Base-by-base conservation (phyloP, 2,797 vertebrate species). In the Loriculus beryllinus region DNA sequence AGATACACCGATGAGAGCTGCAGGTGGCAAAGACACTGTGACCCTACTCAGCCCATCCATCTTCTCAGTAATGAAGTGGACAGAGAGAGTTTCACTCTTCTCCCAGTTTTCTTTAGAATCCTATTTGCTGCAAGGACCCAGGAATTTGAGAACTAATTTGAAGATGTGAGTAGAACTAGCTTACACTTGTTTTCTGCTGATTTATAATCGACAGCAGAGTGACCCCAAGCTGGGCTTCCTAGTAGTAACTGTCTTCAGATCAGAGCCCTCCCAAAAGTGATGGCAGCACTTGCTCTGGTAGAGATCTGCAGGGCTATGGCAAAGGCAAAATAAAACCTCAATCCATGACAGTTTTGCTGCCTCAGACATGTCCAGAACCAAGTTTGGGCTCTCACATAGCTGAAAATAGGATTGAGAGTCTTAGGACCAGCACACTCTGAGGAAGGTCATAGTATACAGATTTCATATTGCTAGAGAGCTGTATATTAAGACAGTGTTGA, bases 291-390 rank as follows among this genome's bases (percentile, higher is more conserved):
- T 86, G 15, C 10, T 1, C 12, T 1, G 0, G 45, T 57, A 48
- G 29, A 65, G 29, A 40, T 47, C 20, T 64, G 35, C 29, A 82
- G 20, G 35, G 13, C 42, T 78, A 33, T 6, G 52, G 14, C 25
- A 65, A 95, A 81, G 45, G 35, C 45, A 78, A 84, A 90, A 75
- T 40, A 69, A 90, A 88, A 59, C 28, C 28, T 67, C 42, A 84
- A 59, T 7, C 6, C 19, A 22, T 2, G 6, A 39, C 6, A 26
- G 18, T 88, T 86, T 78, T 75, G 78, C 31, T 48, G 48, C 37
- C 62, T 68, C 52, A 60, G 20, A 33, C 12, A 65, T 81, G 31
- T 60, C 47, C 51, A 81, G 51, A 81, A 81, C 33, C 8, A 64
- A 39, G 47, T 40, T 71, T 76, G 67, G 20, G 28, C 20, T 78